Evolutionary conservation across 2,888 invertebrate species (phyloP).

Genomic region (Ischnura elegans): DNA sequence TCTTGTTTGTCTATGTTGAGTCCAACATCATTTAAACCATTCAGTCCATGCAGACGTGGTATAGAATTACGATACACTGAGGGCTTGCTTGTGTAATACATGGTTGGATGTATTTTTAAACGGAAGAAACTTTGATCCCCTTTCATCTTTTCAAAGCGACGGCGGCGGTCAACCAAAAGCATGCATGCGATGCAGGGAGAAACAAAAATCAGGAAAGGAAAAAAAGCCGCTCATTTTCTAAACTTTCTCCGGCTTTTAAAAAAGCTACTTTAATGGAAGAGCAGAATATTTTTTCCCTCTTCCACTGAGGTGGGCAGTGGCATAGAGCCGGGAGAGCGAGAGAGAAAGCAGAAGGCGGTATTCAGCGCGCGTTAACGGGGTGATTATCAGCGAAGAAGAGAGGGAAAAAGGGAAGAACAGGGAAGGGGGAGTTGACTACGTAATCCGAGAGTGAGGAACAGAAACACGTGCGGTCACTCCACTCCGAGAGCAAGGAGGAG

Average conservation of each 20-base stretch:
- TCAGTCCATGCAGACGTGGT: not conserved
- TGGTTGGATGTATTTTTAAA: not conserved
- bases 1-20: too few species aligned
- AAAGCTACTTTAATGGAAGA: not conserved
- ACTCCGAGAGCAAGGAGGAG: constrained; percentile 68
- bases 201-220: not conserved
- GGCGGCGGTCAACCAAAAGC: not conserved
- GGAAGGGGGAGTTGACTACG: constrained; percentile 20
- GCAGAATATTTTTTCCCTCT: not conserved
- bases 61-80: not conserved
- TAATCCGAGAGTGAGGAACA: constrained; percentile 23
- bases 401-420: constrained; percentile 19
- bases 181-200: not conserved
- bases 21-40: too few species aligned
- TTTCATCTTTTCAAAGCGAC: not conserved
- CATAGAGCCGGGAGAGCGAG: not conserved
- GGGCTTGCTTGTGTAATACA: not conserved
- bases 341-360: not conserved
- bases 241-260: not conserved
- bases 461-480: constrained; percentile 70
- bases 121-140: not conserved
- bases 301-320: not conserved
- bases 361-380: constrained; percentile 22
- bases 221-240: not conserved
- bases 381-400: constrained; percentile 18